Evolutionary conservation across 2,888 invertebrate genomes (phyloP).

Genomic region (Rhopalosiphum nymphaeae): DNA sequence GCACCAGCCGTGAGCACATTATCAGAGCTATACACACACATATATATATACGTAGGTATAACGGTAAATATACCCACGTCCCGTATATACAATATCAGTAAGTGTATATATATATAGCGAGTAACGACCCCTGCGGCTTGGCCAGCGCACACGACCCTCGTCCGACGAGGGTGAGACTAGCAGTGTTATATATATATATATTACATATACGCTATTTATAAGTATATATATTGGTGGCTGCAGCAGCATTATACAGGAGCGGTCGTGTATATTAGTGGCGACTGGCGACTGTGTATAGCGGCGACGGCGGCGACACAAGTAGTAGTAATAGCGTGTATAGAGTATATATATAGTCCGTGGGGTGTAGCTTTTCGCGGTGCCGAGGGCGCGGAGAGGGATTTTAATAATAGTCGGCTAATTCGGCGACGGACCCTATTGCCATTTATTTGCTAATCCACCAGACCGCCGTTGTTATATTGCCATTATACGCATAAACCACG

Average conservation of each 20-base stretch:
- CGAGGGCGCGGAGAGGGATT: constrained; percentile 48
- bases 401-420: constrained; percentile 63
- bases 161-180: neutral
- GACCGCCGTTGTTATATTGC: constrained; percentile 28
- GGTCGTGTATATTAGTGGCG: constrained; percentile 37
- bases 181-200: neutral
- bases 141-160: neutral
- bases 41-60: neutral
- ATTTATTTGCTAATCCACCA: constrained; percentile 61
- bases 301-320: neutral
- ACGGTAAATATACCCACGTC: neutral
- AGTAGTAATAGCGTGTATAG: neutral
- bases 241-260: neutral
- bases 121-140: neutral
- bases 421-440: constrained; percentile 48
- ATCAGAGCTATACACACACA: neutral
- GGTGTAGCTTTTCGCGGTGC: constrained; percentile 24
- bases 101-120: neutral
- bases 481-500: constrained; percentile 20
- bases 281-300: neutral
- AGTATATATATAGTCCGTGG: neutral
- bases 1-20: neutral
- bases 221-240: neutral
- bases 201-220: neutral
- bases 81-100: neutral